These are phyloP conservation scores for Pseudotriccus pelzelni DNA, from an alignment of 2,797 vertebrate genomes.

Conservation along the genomic window DNA sequence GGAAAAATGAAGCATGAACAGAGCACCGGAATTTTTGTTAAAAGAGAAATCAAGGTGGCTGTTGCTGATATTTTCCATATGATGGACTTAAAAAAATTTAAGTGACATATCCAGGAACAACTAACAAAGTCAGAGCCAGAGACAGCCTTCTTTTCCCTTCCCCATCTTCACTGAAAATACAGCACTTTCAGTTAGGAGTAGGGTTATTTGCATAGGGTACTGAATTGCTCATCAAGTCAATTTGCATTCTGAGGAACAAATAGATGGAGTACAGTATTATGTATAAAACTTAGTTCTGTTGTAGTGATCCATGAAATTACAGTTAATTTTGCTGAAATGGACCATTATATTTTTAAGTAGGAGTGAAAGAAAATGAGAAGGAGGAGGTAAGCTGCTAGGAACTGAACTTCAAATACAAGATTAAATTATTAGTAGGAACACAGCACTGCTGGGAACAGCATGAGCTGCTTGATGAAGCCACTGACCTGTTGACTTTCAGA, in stretches of 20 bases:
- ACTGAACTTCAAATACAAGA: constrained; percentile 25
- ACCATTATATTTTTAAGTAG: constrained; percentile 44
- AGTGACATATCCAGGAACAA: background rate
- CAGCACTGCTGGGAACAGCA: constrained; percentile 35
- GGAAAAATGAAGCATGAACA: background rate
- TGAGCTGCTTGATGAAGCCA: constrained; percentile 27
- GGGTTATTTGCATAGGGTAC: constrained; percentile 28
- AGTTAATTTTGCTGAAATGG: constrained; percentile 66
- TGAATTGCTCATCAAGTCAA: constrained; percentile 33
- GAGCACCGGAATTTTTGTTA: background rate
- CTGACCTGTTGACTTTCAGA: constrained; percentile 49
- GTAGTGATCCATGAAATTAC: constrained; percentile 59
- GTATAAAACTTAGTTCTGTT: constrained; percentile 42
- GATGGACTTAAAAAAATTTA: background rate
- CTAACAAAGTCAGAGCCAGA: constrained; percentile 12
- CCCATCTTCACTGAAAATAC: background rate
- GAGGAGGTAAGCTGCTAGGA: constrained; percentile 37
- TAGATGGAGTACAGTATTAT: constrained; percentile 21
- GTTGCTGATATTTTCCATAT: background rate
- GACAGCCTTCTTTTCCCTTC: background rate
- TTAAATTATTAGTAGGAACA: constrained; percentile 52
- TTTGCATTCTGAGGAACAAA: constrained; percentile 34
- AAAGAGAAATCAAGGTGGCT: background rate
- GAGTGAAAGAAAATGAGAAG: constrained; percentile 44
- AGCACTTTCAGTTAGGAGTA: background rate